phyloP scores from a whole-genome alignment of 2,113 vertebrate genomes.

The Neofelis nebulosa region DNA sequence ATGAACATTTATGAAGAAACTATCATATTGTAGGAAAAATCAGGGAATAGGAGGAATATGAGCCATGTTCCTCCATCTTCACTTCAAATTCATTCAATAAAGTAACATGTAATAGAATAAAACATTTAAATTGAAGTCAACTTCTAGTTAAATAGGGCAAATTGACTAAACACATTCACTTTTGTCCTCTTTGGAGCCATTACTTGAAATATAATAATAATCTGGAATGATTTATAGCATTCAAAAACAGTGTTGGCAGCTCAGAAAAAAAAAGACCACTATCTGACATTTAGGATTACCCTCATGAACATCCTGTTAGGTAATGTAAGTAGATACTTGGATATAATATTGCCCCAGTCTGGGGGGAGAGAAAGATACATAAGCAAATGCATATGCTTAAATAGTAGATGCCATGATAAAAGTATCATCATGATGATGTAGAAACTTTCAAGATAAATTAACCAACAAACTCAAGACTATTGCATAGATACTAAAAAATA shows the following conservation, averaged over 20 bases:
- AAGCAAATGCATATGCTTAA: conserved; percentile 36
- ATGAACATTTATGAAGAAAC: background rate
- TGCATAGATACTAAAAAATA: background rate
- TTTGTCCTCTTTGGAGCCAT: background rate
- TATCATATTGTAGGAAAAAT: background rate
- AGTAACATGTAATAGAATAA: background rate
- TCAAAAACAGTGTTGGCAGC: background rate
- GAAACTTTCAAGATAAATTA: conserved; percentile 22
- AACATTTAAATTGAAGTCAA: background rate
- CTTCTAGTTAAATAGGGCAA: background rate
- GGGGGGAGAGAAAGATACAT: background rate
- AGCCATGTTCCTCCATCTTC: background rate
- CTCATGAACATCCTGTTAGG: background rate
- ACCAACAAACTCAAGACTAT: background rate
- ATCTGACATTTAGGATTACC: background rate
- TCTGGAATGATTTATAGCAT: background rate
- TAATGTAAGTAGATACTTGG: background rate
- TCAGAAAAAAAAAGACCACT: background rate
- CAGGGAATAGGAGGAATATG: too few relatives aligned
- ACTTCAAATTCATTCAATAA: background rate
- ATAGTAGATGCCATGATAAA: background rate
- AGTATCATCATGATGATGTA: background rate
- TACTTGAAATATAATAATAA: conserved; percentile 29
- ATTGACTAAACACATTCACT: background rate
- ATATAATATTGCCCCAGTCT: background rate